These are phyloP conservation scores for Chlorodrepanis virens DNA, from an alignment of 2,113 vertebrate genomes.

Conservation along the genomic window DNA sequence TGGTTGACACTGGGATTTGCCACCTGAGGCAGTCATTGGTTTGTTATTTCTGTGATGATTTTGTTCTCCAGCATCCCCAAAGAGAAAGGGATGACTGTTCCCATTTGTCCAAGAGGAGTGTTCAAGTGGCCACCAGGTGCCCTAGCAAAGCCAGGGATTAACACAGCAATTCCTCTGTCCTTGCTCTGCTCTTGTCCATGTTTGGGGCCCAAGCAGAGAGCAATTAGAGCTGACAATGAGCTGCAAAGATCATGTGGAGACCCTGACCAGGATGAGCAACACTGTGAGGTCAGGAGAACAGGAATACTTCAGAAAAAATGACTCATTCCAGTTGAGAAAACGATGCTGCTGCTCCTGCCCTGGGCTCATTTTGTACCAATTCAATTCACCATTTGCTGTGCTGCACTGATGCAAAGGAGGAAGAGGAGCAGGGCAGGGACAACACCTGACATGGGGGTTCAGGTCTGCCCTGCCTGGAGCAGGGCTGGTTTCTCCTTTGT, in stretches of 20 bases:
- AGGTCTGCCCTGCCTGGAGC: background rate
- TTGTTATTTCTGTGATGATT: background rate
- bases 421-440: background rate
- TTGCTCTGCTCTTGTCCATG: background rate
- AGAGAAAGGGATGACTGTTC: background rate
- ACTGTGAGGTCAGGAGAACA: background rate
- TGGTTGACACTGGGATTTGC: background rate
- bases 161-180: background rate
- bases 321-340: background rate
- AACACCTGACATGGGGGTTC: fast-evolving
- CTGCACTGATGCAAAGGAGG: background rate
- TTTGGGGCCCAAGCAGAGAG: background rate
- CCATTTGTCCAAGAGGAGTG: background rate
- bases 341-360: background rate
- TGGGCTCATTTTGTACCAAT: background rate
- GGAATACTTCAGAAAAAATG: background rate
- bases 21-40: background rate
- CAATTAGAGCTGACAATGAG: background rate
- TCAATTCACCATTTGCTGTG: background rate
- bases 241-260: background rate
- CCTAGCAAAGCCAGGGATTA: background rate
- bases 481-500: background rate
- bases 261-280: background rate
- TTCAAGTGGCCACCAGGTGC: background rate
- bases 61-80: background rate